phyloP scores from a whole-genome alignment of 2,888 invertebrate genomes.

The Acanthosoma haemorrhoidale region DNA sequence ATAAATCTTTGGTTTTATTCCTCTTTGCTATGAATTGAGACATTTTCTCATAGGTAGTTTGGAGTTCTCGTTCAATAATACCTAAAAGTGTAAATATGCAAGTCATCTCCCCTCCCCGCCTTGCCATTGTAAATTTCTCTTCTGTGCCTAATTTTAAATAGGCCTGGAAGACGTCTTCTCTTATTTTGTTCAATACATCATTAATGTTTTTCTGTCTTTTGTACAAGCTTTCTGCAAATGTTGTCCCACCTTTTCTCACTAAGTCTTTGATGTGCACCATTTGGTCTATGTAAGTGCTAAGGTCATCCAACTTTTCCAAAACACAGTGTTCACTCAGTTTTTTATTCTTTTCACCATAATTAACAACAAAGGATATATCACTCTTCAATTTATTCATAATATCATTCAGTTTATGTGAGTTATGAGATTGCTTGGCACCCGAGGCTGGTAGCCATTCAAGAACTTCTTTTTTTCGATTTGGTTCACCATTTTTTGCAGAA shows the following conservation, averaged over 20 bases:
- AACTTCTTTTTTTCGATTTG: neutral
- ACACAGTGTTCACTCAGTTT: neutral
- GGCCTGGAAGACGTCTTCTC: conserved; percentile 17
- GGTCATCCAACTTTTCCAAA: neutral
- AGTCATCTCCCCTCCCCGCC: neutral
- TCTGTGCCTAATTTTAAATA: conserved; percentile 1
- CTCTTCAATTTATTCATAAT: conserved; percentile 14
- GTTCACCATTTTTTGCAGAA: neutral
- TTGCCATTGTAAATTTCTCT: conserved; percentile 11
- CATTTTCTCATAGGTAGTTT: neutral
- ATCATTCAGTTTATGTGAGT: neutral
- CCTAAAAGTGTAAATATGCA: conserved; percentile 19
- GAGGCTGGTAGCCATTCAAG: too few species aligned
- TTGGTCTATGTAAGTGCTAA: neutral
- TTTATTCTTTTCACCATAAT: neutral
- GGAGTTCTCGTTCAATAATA: conserved; percentile 14
- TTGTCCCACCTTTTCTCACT: neutral
- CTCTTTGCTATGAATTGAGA: neutral
- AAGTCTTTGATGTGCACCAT: neutral
- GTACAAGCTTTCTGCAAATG: neutral
- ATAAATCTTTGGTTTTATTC: too few species aligned
- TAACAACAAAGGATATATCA: conserved; percentile 4
- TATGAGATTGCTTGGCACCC: neutral
- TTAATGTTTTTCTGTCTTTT: neutral
- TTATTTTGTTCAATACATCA: neutral